These are phyloP conservation scores for Barnardius zonarius DNA, from an alignment of 2,113 vertebrate genomes.

Conservation along the genomic window DNA sequence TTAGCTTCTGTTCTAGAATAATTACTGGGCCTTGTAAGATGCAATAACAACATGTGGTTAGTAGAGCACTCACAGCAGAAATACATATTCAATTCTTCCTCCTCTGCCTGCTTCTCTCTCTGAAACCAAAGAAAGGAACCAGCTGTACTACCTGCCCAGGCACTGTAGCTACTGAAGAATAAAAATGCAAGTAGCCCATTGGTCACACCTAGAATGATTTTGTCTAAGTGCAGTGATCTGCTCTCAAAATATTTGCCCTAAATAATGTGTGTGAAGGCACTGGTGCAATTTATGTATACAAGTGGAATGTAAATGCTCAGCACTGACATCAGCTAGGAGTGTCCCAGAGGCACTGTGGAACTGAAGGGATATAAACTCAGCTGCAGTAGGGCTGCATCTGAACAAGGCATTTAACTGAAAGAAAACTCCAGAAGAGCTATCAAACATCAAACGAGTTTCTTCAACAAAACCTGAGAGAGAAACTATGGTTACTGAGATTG, in stretches of 20 bases:
- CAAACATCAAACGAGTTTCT: neutral
- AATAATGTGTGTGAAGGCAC: neutral
- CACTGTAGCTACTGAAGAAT: neutral
- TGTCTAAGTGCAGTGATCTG: neutral
- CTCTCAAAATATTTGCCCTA: accelerated
- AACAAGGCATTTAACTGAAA: neutral
- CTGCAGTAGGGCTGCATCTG: neutral
- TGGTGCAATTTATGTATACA: neutral
- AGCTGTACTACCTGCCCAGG: neutral
- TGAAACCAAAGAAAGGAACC: neutral
- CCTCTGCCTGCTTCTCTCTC: neutral
- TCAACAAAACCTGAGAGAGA: conserved; percentile 5
- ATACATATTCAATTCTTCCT: neutral
- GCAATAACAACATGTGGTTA: neutral
- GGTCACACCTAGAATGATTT: neutral
- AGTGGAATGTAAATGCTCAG: neutral
- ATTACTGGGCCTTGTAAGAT: neutral
- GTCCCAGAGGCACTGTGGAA: accelerated
- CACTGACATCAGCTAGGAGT: neutral
- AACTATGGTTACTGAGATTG: neutral
- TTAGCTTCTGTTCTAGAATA: neutral
- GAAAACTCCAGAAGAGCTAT: neutral
- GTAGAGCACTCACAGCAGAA: neutral
- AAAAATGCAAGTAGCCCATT: neutral
- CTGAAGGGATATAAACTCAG: neutral